phyloP scores from a whole-genome alignment of 1,140 invertebrate genomes.

The Drosophila mojavensis region DNA sequence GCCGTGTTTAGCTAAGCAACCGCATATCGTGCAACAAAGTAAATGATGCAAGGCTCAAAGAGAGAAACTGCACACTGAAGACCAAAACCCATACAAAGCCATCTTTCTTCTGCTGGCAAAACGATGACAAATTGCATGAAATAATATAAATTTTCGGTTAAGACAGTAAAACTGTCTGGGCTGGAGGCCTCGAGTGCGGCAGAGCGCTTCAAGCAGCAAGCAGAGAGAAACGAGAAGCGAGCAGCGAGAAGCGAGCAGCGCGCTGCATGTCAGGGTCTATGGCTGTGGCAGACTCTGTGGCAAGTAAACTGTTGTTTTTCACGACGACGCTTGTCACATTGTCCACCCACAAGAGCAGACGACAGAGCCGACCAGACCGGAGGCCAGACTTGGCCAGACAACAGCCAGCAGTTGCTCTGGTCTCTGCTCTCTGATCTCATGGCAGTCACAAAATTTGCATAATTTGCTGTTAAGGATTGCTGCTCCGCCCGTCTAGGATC shows the following conservation, averaged over 20 bases:
- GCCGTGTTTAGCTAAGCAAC: slow-evolving; percentile 13
- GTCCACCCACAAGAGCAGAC: slow-evolving; percentile 80
- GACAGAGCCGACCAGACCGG: slow-evolving; percentile 58
- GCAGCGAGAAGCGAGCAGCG: slow-evolving; percentile 4
- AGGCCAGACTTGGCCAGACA: slow-evolving; percentile 21
- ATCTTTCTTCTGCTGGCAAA: slow-evolving; percentile 75
- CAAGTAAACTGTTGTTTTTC: slow-evolving; percentile 81
- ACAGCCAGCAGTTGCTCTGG: slow-evolving; percentile 20
- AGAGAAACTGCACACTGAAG: not conserved
- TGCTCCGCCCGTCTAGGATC: slow-evolving; percentile 41
- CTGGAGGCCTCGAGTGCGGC: slow-evolving; percentile 26
- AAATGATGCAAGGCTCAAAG: slow-evolving; percentile 25
- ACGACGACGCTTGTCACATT: slow-evolving; percentile 81
- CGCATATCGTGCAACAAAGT: slow-evolving; percentile 45
- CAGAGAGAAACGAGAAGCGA: slow-evolving; percentile 10
- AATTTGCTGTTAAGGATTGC: slow-evolving; percentile 66
- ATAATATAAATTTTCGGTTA: slow-evolving; percentile 81
- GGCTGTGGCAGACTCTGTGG: slow-evolving; percentile 49
- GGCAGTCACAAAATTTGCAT: slow-evolving; percentile 67
- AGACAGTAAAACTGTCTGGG: slow-evolving; percentile 78
- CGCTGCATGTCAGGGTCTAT: slow-evolving; percentile 22
- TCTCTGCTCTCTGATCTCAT: slow-evolving; percentile 38
- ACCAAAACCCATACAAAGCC: slow-evolving; percentile 56
- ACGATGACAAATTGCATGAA: slow-evolving; percentile 81
- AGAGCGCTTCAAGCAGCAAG: slow-evolving; percentile 29